Evolutionary conservation across 2,113 vertebrate species (phyloP).

Genomic region (Tetraodon nigroviridis): DNA sequence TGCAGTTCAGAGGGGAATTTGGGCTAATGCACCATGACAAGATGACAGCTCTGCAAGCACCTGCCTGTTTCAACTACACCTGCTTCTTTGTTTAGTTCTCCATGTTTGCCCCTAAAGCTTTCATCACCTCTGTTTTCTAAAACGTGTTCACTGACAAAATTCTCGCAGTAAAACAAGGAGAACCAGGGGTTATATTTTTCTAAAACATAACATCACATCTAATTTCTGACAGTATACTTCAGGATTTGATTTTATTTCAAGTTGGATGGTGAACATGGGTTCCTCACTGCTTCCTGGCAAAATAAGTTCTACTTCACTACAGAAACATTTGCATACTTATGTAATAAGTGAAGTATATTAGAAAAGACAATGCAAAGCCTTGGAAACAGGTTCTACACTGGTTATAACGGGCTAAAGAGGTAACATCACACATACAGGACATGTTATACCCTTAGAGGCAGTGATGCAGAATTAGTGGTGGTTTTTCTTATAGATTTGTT

Average conservation of each 20-base stretch:
- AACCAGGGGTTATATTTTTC: background rate
- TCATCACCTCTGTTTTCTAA: background rate
- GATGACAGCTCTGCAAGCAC: conserved; percentile 14
- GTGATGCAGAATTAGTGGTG: no score
- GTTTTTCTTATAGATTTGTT: no score
- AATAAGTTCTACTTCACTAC: conserved; percentile 23
- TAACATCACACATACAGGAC: no score
- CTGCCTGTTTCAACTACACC: conserved; percentile 37
- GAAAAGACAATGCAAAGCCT: conserved; percentile 10
- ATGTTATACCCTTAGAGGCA: no score
- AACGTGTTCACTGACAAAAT: background rate
- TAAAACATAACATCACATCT: conserved; percentile 20
- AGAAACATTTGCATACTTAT: conserved; percentile 43
- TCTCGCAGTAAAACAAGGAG: background rate
- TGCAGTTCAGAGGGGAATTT: conserved; percentile 39
- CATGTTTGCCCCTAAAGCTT: background rate
- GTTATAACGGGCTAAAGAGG: no score
- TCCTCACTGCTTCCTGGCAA: conserved; percentile 29
- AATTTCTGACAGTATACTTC: conserved; percentile 18
- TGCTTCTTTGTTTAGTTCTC: conserved; percentile 11
- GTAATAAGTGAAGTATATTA: conserved; percentile 21
- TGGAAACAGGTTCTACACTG: background rate
- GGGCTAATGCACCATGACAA: conserved; percentile 34
- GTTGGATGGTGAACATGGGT: conserved; percentile 32
- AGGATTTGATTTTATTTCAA: conserved; percentile 20